Evolutionary conservation across 2,797 vertebrate genomes (phyloP), one percentile per base, ranked within the genome.

Genomic region (Masticophis lateralis): DNA sequence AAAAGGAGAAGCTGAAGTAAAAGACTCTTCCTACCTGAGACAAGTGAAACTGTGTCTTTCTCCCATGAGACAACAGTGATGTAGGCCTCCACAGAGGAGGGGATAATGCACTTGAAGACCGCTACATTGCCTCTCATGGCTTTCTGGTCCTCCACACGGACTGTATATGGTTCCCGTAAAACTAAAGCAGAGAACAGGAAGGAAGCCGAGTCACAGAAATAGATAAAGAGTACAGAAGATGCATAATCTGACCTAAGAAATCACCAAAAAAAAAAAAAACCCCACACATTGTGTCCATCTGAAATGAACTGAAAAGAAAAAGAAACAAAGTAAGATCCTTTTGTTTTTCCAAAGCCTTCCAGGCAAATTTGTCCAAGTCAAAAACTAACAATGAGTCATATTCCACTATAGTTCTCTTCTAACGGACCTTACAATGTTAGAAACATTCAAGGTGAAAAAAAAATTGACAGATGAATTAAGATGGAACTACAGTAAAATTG

Each of bases 71-170:
- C 98, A 94, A 99, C 99, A 96, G 98, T 98, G 98, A 99, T 98
- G 95, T 99, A 99, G 96, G 98, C 98, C 98, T 99, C 99, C 96
- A 99, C 99, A 93, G 99, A 99, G 98, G 99, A 98, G 96, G 99
- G 99, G 97, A 99, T 99, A 99, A 99, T 99, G 99, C 99, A 99
- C 99, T 99, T 99, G 98, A 99, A 99, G 98, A 99, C 99, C 94
- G 99, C 99, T 96, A 99, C 98, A 97, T 99, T 99, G 98, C 99
- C 99, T 98, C 99, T 98, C 99, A 99, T 99, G 98, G 99, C 99
- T 98, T 99, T 99, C 98, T 99, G 99, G 98, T 99, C 99, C 96
- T 99, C 99, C 98, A 99, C 99, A 96, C 99, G 98, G 97, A 99
- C 99, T 95, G 99, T 99, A 98, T 99, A 99, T 97, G 99, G 99